Evolutionary conservation across 1,140 invertebrate genomes (phyloP).

Genomic region (Drosophila arawakana): DNA sequence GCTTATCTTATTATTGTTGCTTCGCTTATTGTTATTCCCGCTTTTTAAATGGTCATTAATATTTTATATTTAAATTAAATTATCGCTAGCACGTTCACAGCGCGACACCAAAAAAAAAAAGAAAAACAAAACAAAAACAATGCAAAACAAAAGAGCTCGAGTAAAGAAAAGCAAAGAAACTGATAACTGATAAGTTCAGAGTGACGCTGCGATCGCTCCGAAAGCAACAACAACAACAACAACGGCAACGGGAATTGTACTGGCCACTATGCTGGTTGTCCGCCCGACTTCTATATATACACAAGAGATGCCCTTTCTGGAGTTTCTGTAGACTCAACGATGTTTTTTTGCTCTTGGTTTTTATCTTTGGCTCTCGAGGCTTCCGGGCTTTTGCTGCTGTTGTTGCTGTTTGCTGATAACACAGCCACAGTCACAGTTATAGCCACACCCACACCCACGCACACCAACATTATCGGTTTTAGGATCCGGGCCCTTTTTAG

Average conservation of each 20-base stretch:
- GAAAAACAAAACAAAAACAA: conserved; percentile 44
- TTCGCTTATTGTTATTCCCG: conserved; percentile 38
- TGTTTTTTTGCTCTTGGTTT: conserved; percentile 33
- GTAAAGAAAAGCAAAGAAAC: conserved; percentile 31
- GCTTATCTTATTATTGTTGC: conserved; percentile 46
- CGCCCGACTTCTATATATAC: not conserved
- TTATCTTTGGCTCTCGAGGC: conserved; percentile 65
- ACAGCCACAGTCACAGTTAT: conserved; percentile 45
- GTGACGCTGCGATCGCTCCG: conserved; percentile 9
- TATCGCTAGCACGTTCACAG: conserved; percentile 45
- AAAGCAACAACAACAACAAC: not conserved
- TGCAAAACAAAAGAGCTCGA: conserved; percentile 44
- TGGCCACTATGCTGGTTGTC: not conserved
- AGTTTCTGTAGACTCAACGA: conserved; percentile 20
- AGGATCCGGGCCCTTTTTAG: conserved; percentile 46
- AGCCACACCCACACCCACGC: conserved; percentile 47
- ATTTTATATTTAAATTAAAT: conserved; percentile 64
- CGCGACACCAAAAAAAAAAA: conserved; percentile 38
- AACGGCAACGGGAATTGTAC: not conserved
- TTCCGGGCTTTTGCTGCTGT: conserved; percentile 63
- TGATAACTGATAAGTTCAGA: conserved; percentile 58
- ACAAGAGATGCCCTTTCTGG: conserved; percentile 34
- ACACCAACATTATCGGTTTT: conserved; percentile 47
- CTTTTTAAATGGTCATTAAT: conserved; percentile 56
- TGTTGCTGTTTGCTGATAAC: conserved; percentile 24